Percentiles rank a stretch among this genome's conserved stretches.
phyloP scores from a whole-genome alignment of 2,113 vertebrate genomes.

The Cyrtonyx montezumae region DNA sequence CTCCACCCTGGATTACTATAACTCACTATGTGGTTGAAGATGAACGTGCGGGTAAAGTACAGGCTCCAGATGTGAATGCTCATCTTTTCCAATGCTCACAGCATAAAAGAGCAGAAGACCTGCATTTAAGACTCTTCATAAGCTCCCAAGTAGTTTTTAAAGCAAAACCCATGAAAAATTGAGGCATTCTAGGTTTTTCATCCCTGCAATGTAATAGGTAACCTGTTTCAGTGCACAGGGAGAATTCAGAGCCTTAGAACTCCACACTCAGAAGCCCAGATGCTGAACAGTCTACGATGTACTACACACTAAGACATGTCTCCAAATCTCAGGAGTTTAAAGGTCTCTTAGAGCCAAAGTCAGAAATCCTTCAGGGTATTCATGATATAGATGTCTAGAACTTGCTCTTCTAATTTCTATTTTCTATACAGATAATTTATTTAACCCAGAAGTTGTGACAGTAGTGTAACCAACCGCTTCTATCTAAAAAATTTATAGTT shows the following conservation, averaged over 20 bases:
- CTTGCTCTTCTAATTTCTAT: background rate
- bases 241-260: background rate
- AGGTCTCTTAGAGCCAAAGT: background rate
- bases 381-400: background rate
- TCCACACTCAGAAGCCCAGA: background rate
- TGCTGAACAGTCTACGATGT: background rate
- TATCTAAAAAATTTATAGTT: background rate
- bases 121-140: background rate
- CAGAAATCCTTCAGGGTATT: background rate
- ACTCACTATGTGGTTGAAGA: conserved; percentile 14
- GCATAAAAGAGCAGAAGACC: background rate
- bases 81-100: conserved; percentile 35
- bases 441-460: background rate
- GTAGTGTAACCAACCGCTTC: background rate
- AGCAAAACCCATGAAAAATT: background rate
- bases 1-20: conserved; percentile 8
- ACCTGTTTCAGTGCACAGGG: background rate
- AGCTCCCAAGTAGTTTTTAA: conserved; percentile 35
- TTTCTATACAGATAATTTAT: background rate
- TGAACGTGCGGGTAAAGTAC: background rate
- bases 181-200: background rate
- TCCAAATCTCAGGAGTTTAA: background rate
- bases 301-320: background rate
- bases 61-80: conserved; percentile 29
- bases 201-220: background rate